A percentile compares a stretch with the other conserved stretches of the same genome.
phyloP scores from a whole-genome alignment of 2,797 vertebrate species.

The Periophthalmus magnuspinnatus region DNA sequence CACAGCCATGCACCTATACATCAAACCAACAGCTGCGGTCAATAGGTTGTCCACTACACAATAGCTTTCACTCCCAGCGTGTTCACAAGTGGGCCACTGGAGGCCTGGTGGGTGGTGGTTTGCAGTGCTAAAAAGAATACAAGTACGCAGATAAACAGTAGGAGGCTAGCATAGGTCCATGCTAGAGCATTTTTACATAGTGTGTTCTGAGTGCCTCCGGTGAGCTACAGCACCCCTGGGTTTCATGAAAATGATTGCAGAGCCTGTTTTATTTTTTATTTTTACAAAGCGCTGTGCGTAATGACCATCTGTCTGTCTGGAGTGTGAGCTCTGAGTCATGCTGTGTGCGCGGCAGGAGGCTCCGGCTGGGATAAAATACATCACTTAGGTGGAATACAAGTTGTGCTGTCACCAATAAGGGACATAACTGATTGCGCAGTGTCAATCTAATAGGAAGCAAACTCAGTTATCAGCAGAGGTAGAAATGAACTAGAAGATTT shows the following conservation, averaged over 20 bases:
- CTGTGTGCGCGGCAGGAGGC: constrained; percentile 59
- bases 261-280: constrained; percentile 40
- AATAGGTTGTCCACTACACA: constrained; percentile 60
- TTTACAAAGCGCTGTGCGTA: constrained; percentile 70
- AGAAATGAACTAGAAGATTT: background rate
- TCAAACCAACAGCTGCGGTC: constrained; percentile 65
- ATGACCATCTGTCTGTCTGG: constrained; percentile 79
- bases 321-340: constrained; percentile 60
- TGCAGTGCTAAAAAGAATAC: constrained; percentile 23
- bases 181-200: constrained; percentile 30
- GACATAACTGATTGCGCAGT: constrained; percentile 42
- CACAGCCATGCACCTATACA: constrained; percentile 57
- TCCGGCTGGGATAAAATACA: constrained; percentile 54
- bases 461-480: background rate
- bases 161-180: constrained; percentile 39
- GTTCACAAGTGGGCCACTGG: constrained; percentile 61
- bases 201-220: constrained; percentile 51
- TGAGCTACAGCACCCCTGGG: constrained; percentile 66
- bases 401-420: constrained; percentile 49
- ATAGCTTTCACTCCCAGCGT: constrained; percentile 56
- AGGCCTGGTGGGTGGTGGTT: constrained; percentile 34
- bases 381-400: constrained; percentile 61
- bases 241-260: constrained; percentile 69
- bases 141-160: constrained; percentile 36
- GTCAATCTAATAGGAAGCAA: constrained; percentile 46